Evolutionary conservation across 2,113 vertebrate species (phyloP), one percentile per base, ranked within the genome.

Genomic region (Elephantulus edwardii): DNA sequence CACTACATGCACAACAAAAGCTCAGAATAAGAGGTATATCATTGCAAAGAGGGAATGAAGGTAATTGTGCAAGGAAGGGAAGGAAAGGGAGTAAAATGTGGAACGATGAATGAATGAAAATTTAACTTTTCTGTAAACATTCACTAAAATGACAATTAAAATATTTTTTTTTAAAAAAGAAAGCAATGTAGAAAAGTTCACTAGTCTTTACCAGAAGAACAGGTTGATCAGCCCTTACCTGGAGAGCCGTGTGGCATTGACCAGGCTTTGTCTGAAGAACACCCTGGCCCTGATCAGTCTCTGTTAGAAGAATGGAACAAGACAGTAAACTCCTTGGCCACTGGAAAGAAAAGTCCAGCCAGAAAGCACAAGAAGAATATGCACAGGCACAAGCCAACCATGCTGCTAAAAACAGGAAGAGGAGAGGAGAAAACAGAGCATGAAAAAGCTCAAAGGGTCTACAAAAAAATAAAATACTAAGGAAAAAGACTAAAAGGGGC

Each of bases 291-390:
- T 24, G 86, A 95, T 54, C 94, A 91, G 0, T 79, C 54, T 93
- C 50, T 83, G 20, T 93, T 92, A 86, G 88, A 96, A 66, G 95
- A 92, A 0, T 14, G 28, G 42, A 40, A 16, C 62, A 10, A 62
- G 58, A 40, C 79, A 89, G 30, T 33, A 75, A 92, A 98, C 48
- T 97, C 97, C 68, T 95, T 96, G 96, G 96, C 14, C 2, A 95
- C 96, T 96, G 96, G 95, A 91, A 98, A 97, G 56, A 98, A 97
- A 91, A 93, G 96, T 98, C 98, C 14, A 98, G 98, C 95, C 98
- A 99, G 93, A 99, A 98, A 96, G 98, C 98, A 24, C 98, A 98
- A 93, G 98, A 99, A 95, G 98, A 99, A 16, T 99, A 98, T 97
- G 98, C 99, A 94, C 97, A 71, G 90, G 64, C 98, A 87, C 96